phyloP scores from a whole-genome alignment of 2,797 vertebrate species.

The Brachyalestes nurse region DNA sequence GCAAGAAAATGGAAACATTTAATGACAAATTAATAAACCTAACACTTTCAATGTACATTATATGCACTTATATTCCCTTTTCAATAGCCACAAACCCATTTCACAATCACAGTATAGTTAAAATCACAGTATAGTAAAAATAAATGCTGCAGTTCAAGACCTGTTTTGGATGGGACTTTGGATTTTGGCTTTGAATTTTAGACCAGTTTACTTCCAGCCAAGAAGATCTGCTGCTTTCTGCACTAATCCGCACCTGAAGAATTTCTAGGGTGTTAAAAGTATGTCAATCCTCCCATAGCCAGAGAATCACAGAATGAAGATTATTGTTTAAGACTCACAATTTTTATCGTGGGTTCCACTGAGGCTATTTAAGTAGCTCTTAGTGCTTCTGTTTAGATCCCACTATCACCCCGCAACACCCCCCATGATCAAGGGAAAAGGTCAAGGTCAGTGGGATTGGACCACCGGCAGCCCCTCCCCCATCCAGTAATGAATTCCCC shows the following conservation, averaged over 20 bases:
- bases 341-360: neutral
- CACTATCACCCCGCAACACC: neutral
- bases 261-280: neutral
- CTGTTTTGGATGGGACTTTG: no score
- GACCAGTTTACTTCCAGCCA: no score
- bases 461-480: constrained; percentile 72
- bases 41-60: no score
- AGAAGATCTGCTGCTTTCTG: neutral
- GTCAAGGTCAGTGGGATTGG: constrained; percentile 49
- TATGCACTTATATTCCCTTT: no score
- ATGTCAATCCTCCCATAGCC: neutral
- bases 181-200: no score
- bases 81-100: no score
- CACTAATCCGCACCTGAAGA: neutral
- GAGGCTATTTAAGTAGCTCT: neutral
- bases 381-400: neutral
- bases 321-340: neutral
- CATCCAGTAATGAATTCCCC: constrained; percentile 82
- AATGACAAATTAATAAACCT: no score
- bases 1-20: no score
- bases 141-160: no score
- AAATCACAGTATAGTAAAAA: no score
- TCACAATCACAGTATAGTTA: no score
- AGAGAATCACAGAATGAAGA: neutral
- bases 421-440: constrained; percentile 10